Evolutionary conservation across 2,797 vertebrate genomes (phyloP).

Genomic region (Alca torda): DNA sequence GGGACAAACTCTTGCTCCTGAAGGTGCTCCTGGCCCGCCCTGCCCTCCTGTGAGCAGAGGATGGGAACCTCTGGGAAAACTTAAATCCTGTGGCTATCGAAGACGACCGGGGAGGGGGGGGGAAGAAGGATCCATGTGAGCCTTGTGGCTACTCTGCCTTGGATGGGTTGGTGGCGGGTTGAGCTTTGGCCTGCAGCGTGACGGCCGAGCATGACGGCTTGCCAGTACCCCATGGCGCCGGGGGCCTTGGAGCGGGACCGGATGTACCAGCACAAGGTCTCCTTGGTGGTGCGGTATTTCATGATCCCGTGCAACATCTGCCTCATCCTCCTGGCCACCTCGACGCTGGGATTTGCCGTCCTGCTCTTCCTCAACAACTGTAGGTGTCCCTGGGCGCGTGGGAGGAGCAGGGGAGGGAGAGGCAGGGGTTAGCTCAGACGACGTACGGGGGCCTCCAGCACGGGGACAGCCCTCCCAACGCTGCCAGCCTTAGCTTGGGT

Average conservation of each 20-base stretch:
- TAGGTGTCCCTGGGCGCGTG: conserved; percentile 74
- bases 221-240: conserved; percentile 83
- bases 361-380: conserved; percentile 98
- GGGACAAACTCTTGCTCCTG: background rate
- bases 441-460: rapidly evolving
- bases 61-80: conserved; percentile 41
- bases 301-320: conserved; percentile 99
- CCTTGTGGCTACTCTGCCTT: background rate
- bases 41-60: background rate
- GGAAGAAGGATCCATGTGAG: background rate
- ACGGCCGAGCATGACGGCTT: conserved; percentile 81
- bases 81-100: background rate
- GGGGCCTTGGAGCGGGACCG: conserved; percentile 83
- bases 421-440: background rate
- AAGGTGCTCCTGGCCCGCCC: background rate
- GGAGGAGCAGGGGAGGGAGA: background rate
- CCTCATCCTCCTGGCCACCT: conserved; percentile 94
- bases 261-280: conserved; percentile 92
- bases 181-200: conserved; percentile 40
- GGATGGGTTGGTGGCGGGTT: background rate
- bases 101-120: background rate
- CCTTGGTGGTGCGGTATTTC: conserved; percentile 94
- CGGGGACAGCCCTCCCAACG: rapidly evolving
- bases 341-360: conserved; percentile 91
- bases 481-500: background rate